These are phyloP conservation scores for Drosophila limbata DNA, from an alignment of 2,888 invertebrate genomes.

Conservation along the genomic window DNA sequence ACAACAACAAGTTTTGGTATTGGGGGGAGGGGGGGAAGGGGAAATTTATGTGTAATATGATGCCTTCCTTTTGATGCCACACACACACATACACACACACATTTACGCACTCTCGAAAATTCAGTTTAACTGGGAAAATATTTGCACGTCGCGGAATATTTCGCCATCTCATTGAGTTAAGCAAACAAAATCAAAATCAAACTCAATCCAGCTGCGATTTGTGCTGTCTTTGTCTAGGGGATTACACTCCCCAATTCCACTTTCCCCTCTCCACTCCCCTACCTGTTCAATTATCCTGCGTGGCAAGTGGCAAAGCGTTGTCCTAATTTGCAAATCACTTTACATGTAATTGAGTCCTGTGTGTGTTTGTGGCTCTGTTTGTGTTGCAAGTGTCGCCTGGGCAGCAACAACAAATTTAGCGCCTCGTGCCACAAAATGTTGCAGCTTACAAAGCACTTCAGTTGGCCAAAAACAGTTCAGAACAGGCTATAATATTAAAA, in stretches of 20 bases:
- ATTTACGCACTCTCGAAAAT: slow-evolving; percentile 26
- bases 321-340: slow-evolving; percentile 50
- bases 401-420: slow-evolving; percentile 6
- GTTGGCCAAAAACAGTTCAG: slow-evolving; percentile 3
- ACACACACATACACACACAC: slow-evolving; percentile 6
- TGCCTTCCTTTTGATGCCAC: slow-evolving; percentile 24
- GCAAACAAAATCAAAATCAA: slow-evolving; percentile 65
- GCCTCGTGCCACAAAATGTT: slow-evolving; percentile 16
- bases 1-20: background rate
- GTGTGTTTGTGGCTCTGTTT: background rate
- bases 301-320: slow-evolving; percentile 12
- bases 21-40: background rate
- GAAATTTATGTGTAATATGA: slow-evolving; percentile 58
- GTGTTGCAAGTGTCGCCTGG: slow-evolving; percentile 16
- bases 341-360: slow-evolving; percentile 34
- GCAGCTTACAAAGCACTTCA: slow-evolving; percentile 24
- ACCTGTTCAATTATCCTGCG: slow-evolving; percentile 41
- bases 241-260: background rate
- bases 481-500: background rate
- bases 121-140: slow-evolving; percentile 60
- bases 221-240: slow-evolving; percentile 12
- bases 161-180: slow-evolving; percentile 62
- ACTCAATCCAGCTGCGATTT: slow-evolving; percentile 38
- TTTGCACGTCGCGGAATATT: slow-evolving; percentile 50
- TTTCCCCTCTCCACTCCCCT: background rate